Percentiles rank a stretch among this genome's conserved stretches.
Evolutionary conservation across 30 jellyfish, hydroid and myxozoan genomes (phyloP).

Genomic region (Cassiopea xamachana): DNA sequence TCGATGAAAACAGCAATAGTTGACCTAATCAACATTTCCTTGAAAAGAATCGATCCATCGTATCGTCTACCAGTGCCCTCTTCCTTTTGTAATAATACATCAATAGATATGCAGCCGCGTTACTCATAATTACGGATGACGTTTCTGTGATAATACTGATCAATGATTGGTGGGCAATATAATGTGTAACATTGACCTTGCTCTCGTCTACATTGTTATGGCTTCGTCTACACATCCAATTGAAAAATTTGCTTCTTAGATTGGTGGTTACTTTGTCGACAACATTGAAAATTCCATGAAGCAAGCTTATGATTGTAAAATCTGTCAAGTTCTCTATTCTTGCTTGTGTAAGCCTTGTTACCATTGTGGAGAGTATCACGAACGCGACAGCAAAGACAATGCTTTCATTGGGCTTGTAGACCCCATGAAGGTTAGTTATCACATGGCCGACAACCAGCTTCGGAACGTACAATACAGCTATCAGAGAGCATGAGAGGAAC

Average conservation of each 20-base stretch:
- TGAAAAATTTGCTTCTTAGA: not conserved
- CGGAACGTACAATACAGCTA: slow-evolving; percentile 11
- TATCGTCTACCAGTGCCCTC: slow-evolving; percentile 10
- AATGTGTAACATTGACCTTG: not conserved
- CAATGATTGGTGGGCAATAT: slow-evolving; percentile 27
- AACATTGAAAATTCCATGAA: slow-evolving; percentile 24
- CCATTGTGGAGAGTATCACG: not conserved
- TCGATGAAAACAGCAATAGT: slow-evolving; percentile 27
- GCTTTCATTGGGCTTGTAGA: not conserved
- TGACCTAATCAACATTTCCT: slow-evolving; percentile 5
- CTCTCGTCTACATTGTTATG: not conserved
- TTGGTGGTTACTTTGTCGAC: slow-evolving; percentile 25
- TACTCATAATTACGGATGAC: slow-evolving; percentile 14
- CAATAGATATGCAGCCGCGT: slow-evolving; percentile 19
- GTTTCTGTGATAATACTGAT: slow-evolving; percentile 34
- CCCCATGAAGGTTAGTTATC: not conserved
- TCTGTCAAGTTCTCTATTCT: slow-evolving; percentile 11
- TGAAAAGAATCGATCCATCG: slow-evolving; percentile 26
- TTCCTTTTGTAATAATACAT: slow-evolving; percentile 28
- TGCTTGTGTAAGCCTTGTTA: slow-evolving; percentile 30
- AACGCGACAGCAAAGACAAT: not conserved
- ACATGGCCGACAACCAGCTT: not conserved
- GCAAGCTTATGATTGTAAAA: slow-evolving; percentile 22
- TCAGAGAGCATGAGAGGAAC: not conserved
- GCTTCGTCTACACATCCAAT: not conserved